Conservation (phyloP, 1,140 invertebrate genomes). For the Diploscapter pachys region DNA sequence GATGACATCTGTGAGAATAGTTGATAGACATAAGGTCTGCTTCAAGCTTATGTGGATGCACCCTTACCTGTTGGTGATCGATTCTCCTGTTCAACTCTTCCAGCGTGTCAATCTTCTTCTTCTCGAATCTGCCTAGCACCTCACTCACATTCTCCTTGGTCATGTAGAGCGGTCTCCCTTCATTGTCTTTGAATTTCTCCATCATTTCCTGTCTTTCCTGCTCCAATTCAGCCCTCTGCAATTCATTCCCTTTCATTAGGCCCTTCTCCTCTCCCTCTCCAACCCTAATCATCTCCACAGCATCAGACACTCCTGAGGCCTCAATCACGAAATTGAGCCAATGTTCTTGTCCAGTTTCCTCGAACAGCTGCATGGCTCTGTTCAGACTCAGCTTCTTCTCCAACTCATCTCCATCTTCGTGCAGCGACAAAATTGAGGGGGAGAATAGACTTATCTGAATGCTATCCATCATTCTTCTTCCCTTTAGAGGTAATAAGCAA, state of each 20-base stretch:
- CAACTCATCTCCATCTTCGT: conserved; percentile 38
- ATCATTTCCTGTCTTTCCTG: conserved; percentile 12
- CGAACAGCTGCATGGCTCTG: conserved; percentile 2
- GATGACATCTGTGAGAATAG: background rate
- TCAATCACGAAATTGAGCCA: conserved; percentile 40
- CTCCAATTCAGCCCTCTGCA: conserved; percentile 6
- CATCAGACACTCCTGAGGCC: conserved; percentile 41
- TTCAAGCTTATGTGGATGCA: background rate
- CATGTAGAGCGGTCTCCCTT: conserved; percentile 43
- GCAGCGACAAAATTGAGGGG: conserved; percentile 44
- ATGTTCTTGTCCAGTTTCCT: conserved; percentile 33
- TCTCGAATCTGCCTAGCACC: conserved; percentile 39
- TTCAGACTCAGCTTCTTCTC: conserved; percentile 29
- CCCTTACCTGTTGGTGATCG: conserved; percentile 40
- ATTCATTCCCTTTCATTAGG: background rate
- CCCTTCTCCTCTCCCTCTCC: background rate
- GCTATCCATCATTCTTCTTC: background rate
- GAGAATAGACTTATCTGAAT: conserved; percentile 44
- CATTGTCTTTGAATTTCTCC: background rate
- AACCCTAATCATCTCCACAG: conserved; percentile 36
- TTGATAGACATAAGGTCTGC: background rate
- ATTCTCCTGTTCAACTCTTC: conserved; percentile 40
- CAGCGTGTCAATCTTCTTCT: conserved; percentile 35
- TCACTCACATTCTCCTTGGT: conserved; percentile 44
- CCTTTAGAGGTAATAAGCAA: background rate